Evolutionary conservation across 2,888 invertebrate genomes (phyloP), one percentile per base, ranked within the genome.

Genomic region (Caenorhabditis angaria): DNA sequence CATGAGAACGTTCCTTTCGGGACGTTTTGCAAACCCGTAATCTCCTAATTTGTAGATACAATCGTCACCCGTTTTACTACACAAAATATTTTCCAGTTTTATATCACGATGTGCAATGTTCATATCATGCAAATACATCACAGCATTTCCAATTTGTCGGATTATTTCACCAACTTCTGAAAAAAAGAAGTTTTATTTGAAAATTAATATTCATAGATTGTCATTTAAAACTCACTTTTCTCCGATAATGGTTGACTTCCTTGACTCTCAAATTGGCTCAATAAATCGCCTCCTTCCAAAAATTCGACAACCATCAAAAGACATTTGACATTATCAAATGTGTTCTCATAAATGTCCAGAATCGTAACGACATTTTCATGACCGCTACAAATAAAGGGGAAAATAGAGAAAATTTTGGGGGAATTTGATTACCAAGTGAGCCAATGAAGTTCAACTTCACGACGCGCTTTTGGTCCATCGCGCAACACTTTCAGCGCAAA

Each of bases 21-120:
- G 94, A 89, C 96, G 95, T 88, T 99, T 99, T 20, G 99, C 97
- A 90, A 99, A 99, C 24, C 99, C 99, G 89, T 99, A 99, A 90
- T 99, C 99, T 2, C 97, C 99, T 85, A 99, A 89, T 89, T 99
- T 99, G 76, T 99, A 91, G 72, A 93, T 91, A n/a, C 93, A 95
- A 91, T 92, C 88, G 90, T 91, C 84, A 91, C 92, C 41, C 65
- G 79, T 79, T 63, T 82, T 70, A 57, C 83, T 83, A 65, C 64
- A 97, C 1, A 97, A 90, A 61, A 99, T 90, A 90, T 99, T 97
- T 90, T 97, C 97, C 41, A 90, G 89, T 69, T 84, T 84, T 65
- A 84, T 83, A 69, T 82, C 81, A 29, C 86, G 74, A 76, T 86
- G 86, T 29, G 97, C 97, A 81, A 99, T 97, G 89, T 97, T 93